phyloP scores from a whole-genome alignment of 2,888 invertebrate species.

The Drosophila crucigera region DNA sequence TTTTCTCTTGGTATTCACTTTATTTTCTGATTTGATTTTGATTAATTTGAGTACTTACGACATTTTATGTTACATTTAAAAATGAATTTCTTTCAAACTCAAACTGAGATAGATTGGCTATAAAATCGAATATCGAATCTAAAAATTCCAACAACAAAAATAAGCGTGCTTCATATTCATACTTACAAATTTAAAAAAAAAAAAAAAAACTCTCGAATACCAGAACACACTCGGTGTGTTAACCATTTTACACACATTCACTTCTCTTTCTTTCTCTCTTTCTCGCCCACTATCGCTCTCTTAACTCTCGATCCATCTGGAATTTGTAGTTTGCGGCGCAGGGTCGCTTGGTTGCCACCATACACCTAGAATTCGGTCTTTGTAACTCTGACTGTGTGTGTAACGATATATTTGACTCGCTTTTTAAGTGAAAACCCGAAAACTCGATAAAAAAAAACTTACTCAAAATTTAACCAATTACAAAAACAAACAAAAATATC shows the following conservation, averaged over 20 bases:
- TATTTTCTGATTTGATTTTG: not conserved
- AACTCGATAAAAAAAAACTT: slow-evolving; percentile 10
- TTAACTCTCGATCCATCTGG: slow-evolving; percentile 49
- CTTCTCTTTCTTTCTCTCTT: slow-evolving; percentile 66
- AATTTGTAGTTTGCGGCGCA: slow-evolving; percentile 82
- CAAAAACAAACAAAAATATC: slow-evolving; percentile 23
- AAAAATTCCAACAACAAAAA: slow-evolving; percentile 27
- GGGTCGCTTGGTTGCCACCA: slow-evolving; percentile 84
- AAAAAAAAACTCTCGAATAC: slow-evolving; percentile 5
- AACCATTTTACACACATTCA: slow-evolving; percentile 66
- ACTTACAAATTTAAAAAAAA: slow-evolving; percentile 1
- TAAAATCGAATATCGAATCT: slow-evolving; percentile 33
- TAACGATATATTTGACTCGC: slow-evolving; percentile 84
- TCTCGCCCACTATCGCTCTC: slow-evolving; percentile 57
- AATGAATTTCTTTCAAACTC: slow-evolving; percentile 82
- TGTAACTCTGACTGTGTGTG: slow-evolving; percentile 85
- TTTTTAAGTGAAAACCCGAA: slow-evolving; percentile 77
- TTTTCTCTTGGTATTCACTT: not conserved
- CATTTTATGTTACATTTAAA: slow-evolving; percentile 71
- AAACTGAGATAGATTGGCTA: slow-evolving; percentile 78
- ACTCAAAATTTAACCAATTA: slow-evolving; percentile 35
- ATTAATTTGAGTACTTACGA: slow-evolving; percentile 10
- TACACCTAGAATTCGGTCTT: slow-evolving; percentile 85
- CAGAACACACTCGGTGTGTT: slow-evolving; percentile 39
- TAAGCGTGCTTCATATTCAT: slow-evolving; percentile 50